Evolutionary conservation across 2,888 invertebrate genomes (phyloP), one percentile per base, ranked within the genome.

Genomic region (Ditula angustiorana): DNA sequence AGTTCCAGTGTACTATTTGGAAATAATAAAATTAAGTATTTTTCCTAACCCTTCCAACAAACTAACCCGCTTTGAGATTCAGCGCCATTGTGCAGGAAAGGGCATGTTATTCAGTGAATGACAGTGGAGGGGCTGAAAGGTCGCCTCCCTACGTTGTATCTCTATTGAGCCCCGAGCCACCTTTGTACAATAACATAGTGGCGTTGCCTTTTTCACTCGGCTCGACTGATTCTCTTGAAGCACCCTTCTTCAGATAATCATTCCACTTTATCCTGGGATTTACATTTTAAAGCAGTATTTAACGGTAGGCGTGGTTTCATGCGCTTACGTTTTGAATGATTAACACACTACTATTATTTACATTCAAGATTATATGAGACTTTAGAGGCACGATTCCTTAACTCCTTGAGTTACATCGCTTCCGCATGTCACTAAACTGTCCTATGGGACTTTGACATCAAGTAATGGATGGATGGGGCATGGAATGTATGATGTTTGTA

Each of bases 31-130:
- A 47, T 53, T 53, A 58, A 44, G 44, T 49, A 52, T 46, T 58
- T 52, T 62, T 58, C 33, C 10, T 59, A 59, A 64, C 64, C 64
- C 64, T 59, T 64, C 61, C 30, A 61, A 52, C 63, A 65, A 64
- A 61, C 57, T 57, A 62, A 63, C 62, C 68, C 50, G 63, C 65
- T 78, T 76, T 75, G 73, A 82, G 82, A 81, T 77, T 76, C 74
- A 69, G 66, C 73, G 73, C 80, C 67, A 83, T 88, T 88, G 86
- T 88, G 67, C 56, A 74, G 74, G 75, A 87, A 87, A 88, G 87
- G 87, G 80, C 85, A 82, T 80, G 81, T 83, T 85, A 78, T 84
- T 81, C 77, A 75, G 70, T 81, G 84, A 83, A 85, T 82, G 81
- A 79, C 76, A 67, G 57, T 33, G 77, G 75, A 77, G 76, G 79